Base-by-base conservation (phyloP, 2,888 invertebrate species). In the Hymenopus coronatus region DNA sequence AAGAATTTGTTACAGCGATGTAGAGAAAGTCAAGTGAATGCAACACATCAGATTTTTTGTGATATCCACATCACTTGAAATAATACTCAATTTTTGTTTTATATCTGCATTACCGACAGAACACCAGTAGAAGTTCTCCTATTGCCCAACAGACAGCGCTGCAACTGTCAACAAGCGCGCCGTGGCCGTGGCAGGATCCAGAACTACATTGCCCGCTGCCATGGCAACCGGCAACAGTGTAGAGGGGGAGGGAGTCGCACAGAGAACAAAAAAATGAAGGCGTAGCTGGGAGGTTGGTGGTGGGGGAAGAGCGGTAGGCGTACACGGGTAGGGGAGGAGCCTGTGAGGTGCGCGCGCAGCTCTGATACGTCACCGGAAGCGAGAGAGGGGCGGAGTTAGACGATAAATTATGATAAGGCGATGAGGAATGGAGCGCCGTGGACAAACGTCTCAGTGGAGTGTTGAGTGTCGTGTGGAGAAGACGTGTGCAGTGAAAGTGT, bases 321-420 rank as follows among this genome's bases (percentile, higher is more conserved):
- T 70, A 6, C 8, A 20, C 54, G 20, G 25, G 0, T 25, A 70
- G 28, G 86, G 88, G 88, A 14, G 89, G 89, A 83, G 86, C 86
- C 27, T 83, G 9, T 15, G 28, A 12, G 12, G 8, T 82, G 90
- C 90, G 90, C 90, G 89, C 54, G 54, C 54, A 81, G 88, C 85
- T 30, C 25, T 82, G 14, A 28, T 86, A 84, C 90, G 84, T 89
- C 87, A 88, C 87, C 90, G 90, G 90, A 90, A 90, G 88, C 89
- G 81, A 33, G 27, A 30, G 40, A 84, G 81, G 88, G 84, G 82
- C 85, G 85, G 85, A 40, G 81, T 82, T 40, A 86, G 89, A 83
- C 54, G 54, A 83, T 87, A 82, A 87, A 82, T 87, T 87, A 87
- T 87, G 87, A 87, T 87, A 87, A 82, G 82, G 27, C 40, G 40